Evolutionary conservation across 2,113 vertebrate genomes (phyloP).

Genomic region (Orycteropus afer): DNA sequence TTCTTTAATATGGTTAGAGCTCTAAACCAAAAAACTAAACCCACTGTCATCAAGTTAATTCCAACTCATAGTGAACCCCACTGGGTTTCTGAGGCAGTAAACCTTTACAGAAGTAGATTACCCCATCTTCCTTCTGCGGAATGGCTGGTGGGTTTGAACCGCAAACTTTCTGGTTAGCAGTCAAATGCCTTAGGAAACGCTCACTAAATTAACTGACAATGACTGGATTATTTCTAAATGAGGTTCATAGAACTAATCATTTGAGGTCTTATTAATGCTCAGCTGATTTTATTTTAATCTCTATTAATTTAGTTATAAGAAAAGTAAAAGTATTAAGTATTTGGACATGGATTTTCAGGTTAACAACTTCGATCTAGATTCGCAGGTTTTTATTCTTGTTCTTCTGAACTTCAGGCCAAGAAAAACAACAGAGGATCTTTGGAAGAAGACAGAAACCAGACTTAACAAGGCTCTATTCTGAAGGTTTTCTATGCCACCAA

Average conservation of each 20-base stretch:
- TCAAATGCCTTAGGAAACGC: too few relatives aligned
- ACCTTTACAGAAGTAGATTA: too few relatives aligned
- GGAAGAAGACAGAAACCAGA: slow-evolving; percentile 25
- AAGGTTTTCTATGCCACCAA: background rate
- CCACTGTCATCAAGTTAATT: too few relatives aligned
- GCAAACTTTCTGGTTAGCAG: too few relatives aligned
- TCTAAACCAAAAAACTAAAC: too few relatives aligned
- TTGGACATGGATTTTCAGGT: slow-evolving; percentile 13
- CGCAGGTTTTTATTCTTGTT: slow-evolving; percentile 53
- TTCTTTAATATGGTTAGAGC: background rate
- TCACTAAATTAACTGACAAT: background rate
- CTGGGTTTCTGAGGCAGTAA: too few relatives aligned
- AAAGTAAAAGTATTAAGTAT: slow-evolving; percentile 32
- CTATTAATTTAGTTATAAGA: background rate
- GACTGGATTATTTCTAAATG: background rate
- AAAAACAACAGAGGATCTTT: slow-evolving; percentile 55
- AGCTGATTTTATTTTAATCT: background rate
- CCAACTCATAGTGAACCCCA: too few relatives aligned
- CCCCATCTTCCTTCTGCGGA: too few relatives aligned
- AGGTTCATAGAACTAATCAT: background rate
- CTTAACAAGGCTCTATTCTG: slow-evolving; percentile 54
- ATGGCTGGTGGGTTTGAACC: too few relatives aligned
- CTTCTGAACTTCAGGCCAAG: slow-evolving; percentile 54
- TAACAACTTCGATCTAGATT: slow-evolving; percentile 47
- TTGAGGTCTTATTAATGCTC: background rate